phyloP scores from a whole-genome alignment of 1,140 invertebrate species.

The Acromyrmex echinatior region DNA sequence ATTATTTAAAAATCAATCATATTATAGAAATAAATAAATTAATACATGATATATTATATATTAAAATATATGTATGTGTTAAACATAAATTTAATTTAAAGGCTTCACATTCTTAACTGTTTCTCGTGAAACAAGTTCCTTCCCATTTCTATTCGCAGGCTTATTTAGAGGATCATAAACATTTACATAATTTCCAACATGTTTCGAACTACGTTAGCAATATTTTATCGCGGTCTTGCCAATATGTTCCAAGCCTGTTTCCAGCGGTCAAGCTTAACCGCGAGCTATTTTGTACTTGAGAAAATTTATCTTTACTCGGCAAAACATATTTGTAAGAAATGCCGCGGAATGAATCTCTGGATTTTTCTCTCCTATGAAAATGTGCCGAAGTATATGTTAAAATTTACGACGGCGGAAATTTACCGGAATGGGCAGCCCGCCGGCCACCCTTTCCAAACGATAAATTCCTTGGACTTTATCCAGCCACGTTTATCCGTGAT shows the following conservation, averaged over 20 bases:
- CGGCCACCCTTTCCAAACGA: slow-evolving; percentile 70
- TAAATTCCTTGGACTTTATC: slow-evolving; percentile 77
- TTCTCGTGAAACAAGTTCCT: not conserved
- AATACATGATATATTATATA: no score
- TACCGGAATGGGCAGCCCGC: slow-evolving; percentile 45
- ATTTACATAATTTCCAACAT: slow-evolving; percentile 2
- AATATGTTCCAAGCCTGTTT: slow-evolving; percentile 44
- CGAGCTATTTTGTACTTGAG: slow-evolving; percentile 21
- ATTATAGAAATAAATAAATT: not conserved
- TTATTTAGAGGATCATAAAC: slow-evolving; percentile 9
- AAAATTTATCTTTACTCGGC: slow-evolving; percentile 27
- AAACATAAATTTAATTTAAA: not conserved
- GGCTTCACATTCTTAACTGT: not conserved
- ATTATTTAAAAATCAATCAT: not conserved
- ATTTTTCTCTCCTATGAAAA: slow-evolving; percentile 71
- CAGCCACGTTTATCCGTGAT: slow-evolving; percentile 74
- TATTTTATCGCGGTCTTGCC: slow-evolving; percentile 19
- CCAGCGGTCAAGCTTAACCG: slow-evolving; percentile 39
- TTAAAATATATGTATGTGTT: no score
- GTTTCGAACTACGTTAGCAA: not conserved
- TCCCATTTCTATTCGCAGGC: not conserved
- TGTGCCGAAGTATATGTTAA: slow-evolving; percentile 65
- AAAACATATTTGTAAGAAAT: slow-evolving; percentile 29
- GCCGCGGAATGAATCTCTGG: slow-evolving; percentile 24
- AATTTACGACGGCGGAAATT: slow-evolving; percentile 72